Percentiles rank a stretch among this genome's conserved stretches.
Conservation (phyloP, 2,113 vertebrate genomes). For the Thunnus thynnus region DNA sequence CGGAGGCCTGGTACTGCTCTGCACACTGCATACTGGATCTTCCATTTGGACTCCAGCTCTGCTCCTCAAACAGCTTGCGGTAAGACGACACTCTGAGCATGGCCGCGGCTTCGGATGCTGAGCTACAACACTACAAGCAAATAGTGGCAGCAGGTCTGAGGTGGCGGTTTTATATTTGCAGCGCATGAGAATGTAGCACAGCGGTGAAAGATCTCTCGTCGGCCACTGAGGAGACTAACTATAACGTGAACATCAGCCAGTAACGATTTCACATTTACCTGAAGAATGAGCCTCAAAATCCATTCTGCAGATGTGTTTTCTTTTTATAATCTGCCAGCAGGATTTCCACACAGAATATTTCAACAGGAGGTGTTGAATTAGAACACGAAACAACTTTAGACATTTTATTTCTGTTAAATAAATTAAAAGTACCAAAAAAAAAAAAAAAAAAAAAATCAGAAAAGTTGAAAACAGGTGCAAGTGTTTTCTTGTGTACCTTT, state of each 20-base stretch:
- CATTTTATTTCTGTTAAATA: conserved; percentile 88
- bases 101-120: conserved; percentile 63
- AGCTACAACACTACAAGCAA: conserved; percentile 32
- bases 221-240: conserved; percentile 59
- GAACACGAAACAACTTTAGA: conserved; percentile 40
- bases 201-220: conserved; percentile 68
- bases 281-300: conserved; percentile 44
- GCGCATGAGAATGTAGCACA: conserved; percentile 75
- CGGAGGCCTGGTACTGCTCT: conserved; percentile 50
- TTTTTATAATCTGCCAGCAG: neutral
- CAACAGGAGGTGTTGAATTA: neutral
- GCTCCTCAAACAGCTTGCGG: conserved; percentile 81
- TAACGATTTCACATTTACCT: conserved; percentile 71
- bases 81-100: conserved; percentile 85
- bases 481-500: conserved; percentile 67
- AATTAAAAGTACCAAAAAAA: conserved; percentile 84
- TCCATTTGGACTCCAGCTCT: conserved; percentile 59
- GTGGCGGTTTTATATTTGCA: conserved; percentile 69
- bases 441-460: conserved; percentile 56
- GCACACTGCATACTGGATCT: conserved; percentile 58
- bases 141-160: conserved; percentile 25
- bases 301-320: neutral
- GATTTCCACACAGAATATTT: neutral
- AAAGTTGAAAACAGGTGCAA: conserved; percentile 70
- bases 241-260: conserved; percentile 71